Evolutionary conservation across 2,113 vertebrate species (phyloP).

Genomic region (Ophthalmolycus amberensis): DNA sequence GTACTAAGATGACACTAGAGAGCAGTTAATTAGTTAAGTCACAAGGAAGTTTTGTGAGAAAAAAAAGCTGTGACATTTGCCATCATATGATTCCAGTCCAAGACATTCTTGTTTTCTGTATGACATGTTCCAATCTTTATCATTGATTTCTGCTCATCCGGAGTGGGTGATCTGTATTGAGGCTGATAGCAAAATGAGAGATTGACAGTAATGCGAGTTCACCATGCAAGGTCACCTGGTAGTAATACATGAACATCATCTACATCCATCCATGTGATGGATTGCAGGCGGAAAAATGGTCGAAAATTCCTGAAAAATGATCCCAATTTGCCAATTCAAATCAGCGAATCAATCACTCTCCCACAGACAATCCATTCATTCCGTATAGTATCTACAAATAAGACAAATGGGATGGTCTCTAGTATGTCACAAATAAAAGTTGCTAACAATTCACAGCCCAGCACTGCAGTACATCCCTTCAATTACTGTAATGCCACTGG

Average conservation of each 20-base stretch:
- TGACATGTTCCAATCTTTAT: conserved; percentile 7
- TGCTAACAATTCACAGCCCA: conserved; percentile 45
- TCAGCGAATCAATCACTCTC: conserved; percentile 47
- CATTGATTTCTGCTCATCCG: conserved; percentile 11
- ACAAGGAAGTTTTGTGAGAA: neutral
- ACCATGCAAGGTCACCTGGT: neutral
- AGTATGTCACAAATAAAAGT: conserved; percentile 29
- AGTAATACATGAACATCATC: conserved; percentile 21
- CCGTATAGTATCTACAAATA: conserved; percentile 21
- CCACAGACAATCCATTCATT: conserved; percentile 18
- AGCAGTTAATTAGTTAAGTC: neutral
- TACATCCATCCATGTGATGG: conserved; percentile 8
- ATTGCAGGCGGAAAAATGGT: neutral
- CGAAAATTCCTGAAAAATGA: conserved; percentile 20
- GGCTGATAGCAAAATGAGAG: conserved; percentile 15
- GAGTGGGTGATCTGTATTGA: conserved; percentile 5
- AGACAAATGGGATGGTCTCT: conserved; percentile 29
- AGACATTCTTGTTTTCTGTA: conserved; percentile 14
- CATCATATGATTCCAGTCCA: neutral
- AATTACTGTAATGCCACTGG: conserved; percentile 62
- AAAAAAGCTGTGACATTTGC: neutral
- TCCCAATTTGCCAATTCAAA: conserved; percentile 41
- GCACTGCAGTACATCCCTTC: conserved; percentile 33
- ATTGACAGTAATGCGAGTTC: conserved; percentile 40
- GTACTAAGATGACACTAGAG: neutral